Evolutionary conservation across 92 coral and sea anemone species (phyloP), one percentile per base, ranked within the genome.

Genomic region (Desmophyllum pertusum): DNA sequence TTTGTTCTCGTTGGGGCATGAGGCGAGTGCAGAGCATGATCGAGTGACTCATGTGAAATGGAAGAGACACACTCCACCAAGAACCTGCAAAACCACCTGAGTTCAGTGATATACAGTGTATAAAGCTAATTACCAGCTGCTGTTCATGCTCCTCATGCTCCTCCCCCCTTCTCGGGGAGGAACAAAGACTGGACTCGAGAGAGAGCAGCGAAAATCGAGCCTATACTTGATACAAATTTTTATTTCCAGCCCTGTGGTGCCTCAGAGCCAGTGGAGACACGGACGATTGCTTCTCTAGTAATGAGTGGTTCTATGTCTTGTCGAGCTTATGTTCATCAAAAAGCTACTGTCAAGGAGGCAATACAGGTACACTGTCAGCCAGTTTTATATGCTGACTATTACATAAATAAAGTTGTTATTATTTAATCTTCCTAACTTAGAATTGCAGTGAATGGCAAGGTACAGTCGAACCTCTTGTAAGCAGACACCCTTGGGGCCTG

Each of bases 331-430:
- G 87, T 97, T 65, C 89, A 94, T 81, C 99, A 92, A 10, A 97
- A 97, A 81, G 95, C 94, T 25, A 90, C 98, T 0, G 92, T 86
- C 27, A 88, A 70, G 62, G 99, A 97, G 35, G 98, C 99, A 13
- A 62, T 92, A 4, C 93, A 94, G 93, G 99, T 93, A 51, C 31
- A 61, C 7, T 42, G 42, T n/a, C 17, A 10, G 15, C 25, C 62
- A 53, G n/a, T n/a, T 53, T 57, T 25, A 23, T 59, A 59, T 25
- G 35, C 17, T 9, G 65, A 25, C 4, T 23, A n/a, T 5, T 10
- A 23, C n/a, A n/a, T 10, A 25, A 57, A 10, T 8, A 57, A n/a
- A n/a, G 30, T 53, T 55, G 29, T 0, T 23, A 4, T 2, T 10
- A n/a, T n/a, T 57, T 6, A 25, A 2, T 57, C 33, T 57, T n/a